These are phyloP conservation scores for Trachemys scripta DNA, from an alignment of 2,113 vertebrate genomes.

Conservation along the genomic window DNA sequence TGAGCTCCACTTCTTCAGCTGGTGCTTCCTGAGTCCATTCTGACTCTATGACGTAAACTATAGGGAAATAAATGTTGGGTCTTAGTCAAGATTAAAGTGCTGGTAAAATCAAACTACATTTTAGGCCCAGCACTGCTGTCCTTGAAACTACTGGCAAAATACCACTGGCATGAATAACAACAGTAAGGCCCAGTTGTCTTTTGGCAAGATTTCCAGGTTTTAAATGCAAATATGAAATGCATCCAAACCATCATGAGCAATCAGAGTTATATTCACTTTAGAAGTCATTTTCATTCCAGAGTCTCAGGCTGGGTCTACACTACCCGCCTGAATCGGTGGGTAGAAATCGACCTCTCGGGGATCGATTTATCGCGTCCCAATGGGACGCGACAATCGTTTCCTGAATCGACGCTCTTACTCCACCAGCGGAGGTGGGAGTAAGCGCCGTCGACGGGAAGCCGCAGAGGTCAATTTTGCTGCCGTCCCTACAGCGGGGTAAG, in stretches of 20 bases:
- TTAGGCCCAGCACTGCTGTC: neutral
- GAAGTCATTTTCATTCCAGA: neutral
- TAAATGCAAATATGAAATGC: neutral
- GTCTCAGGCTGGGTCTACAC: too few species aligned
- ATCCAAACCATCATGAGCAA: neutral
- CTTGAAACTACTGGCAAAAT: neutral
- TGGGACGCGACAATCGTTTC: too few species aligned
- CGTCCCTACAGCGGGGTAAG: too few species aligned
- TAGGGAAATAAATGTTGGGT: neutral
- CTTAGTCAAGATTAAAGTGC: neutral
- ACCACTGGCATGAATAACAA: neutral
- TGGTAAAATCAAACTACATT: neutral
- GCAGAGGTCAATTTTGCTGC: too few species aligned
- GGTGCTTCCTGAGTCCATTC: constrained; percentile 68
- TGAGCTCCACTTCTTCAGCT: constrained; percentile 69
- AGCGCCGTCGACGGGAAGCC: too few species aligned
- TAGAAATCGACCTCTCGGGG: too few species aligned
- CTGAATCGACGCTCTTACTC: too few species aligned
- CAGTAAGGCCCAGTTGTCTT: neutral
- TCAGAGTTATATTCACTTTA: neutral
- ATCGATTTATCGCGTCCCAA: too few species aligned
- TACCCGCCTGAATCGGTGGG: too few species aligned
- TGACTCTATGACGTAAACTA: constrained; percentile 78
- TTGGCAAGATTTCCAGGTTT: neutral
- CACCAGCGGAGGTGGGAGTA: too few species aligned